A percentile compares a stretch with the other conserved stretches of the same genome.
Conservation (phyloP, 2,113 vertebrate genomes). For the Taxidea taxus region DNA sequence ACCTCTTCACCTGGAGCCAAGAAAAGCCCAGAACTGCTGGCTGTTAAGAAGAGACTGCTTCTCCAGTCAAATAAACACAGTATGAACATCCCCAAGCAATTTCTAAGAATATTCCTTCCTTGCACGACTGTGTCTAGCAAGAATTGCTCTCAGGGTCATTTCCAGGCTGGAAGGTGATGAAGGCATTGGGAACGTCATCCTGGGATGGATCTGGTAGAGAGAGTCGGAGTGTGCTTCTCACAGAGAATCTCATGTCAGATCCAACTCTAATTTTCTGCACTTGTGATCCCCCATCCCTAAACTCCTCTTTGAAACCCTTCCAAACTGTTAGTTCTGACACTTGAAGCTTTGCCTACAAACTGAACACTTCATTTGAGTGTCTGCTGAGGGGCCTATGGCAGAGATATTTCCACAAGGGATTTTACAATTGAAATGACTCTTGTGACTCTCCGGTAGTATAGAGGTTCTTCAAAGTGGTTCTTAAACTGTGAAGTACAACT, state of each 20-base stretch:
- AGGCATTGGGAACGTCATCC: not conserved
- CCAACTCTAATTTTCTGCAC: not conserved
- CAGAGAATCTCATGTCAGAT: not conserved
- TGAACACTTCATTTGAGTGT: not conserved
- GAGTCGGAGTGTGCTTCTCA: not conserved
- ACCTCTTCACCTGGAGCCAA: constrained; percentile 65
- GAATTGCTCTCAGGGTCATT: not conserved
- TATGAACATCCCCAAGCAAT: not conserved
- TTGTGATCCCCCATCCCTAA: not conserved
- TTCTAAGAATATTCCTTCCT: not conserved
- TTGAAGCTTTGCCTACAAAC: not conserved
- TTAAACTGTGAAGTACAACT: not conserved
- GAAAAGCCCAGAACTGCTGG: not conserved
- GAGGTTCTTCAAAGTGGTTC: not conserved
- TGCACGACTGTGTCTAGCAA: not conserved
- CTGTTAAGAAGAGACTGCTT: not conserved
- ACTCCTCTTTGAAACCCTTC: not conserved
- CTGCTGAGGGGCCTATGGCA: not conserved
- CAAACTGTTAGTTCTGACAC: not conserved
- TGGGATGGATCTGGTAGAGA: too few relatives aligned
- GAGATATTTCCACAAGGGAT: not conserved
- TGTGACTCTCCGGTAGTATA: not conserved
- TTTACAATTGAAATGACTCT: not conserved
- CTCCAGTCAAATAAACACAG: not conserved
- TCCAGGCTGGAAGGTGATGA: not conserved